A percentile compares a stretch with the other conserved stretches of the same genome.
These are phyloP conservation scores for Diachrysia chrysitis DNA, from an alignment of 2,888 invertebrate species.

Conservation along the genomic window DNA sequence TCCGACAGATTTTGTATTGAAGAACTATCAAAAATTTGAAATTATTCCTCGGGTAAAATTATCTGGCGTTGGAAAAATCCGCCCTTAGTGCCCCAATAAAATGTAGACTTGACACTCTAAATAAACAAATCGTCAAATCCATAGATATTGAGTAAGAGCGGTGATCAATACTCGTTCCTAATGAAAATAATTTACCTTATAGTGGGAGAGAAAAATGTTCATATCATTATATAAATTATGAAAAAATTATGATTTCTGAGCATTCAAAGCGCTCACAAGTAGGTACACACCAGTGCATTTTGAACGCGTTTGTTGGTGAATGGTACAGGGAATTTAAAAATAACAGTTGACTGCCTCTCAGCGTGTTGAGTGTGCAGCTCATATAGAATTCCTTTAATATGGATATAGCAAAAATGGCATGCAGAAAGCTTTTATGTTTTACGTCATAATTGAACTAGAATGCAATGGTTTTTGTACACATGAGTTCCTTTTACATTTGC, in stretches of 20 bases:
- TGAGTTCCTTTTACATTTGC: neutral
- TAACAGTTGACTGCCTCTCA: constrained; percentile 7
- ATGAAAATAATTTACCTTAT: neutral
- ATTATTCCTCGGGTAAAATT: too few species aligned
- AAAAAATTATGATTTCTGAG: neutral
- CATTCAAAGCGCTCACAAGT: neutral
- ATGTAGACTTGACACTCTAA: too few species aligned
- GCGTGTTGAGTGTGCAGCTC: neutral
- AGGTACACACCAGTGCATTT: neutral
- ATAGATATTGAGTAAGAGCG: neutral
- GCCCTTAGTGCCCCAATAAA: too few species aligned
- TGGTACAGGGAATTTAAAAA: constrained; percentile 6
- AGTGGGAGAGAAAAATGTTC: too few species aligned
- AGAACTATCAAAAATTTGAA: too few species aligned
- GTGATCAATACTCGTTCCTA: too few species aligned
- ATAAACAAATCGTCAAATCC: too few species aligned
- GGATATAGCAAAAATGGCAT: neutral
- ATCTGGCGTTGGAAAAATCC: too few species aligned
- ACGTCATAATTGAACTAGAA: constrained; percentile 9
- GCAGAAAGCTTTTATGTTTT: constrained; percentile 6
- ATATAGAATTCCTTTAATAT: constrained; percentile 13
- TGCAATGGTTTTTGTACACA: neutral
- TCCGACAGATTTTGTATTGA: too few species aligned
- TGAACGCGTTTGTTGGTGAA: neutral
- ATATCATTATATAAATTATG: neutral